phyloP scores from a whole-genome alignment of 2,797 vertebrate genomes.

The Chloroceryle inda region DNA sequence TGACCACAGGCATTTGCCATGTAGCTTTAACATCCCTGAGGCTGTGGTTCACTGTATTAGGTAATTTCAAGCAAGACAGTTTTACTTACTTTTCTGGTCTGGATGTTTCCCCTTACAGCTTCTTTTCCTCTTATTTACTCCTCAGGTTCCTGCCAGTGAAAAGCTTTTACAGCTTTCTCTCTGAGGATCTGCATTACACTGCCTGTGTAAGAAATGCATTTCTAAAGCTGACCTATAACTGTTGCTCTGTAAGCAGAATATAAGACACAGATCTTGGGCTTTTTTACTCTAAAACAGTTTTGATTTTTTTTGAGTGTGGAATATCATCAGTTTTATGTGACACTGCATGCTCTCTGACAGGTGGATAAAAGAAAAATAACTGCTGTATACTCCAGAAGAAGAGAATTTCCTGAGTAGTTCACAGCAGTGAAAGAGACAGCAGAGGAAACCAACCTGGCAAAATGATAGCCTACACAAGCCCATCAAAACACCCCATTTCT shows the following conservation, averaged over 20 bases:
- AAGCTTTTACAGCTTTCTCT: conserved; percentile 50
- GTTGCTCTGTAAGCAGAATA: conserved; percentile 57
- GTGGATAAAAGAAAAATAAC: conserved; percentile 27
- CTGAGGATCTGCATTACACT: background rate
- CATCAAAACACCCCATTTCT: background rate
- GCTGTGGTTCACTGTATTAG: conserved; percentile 17
- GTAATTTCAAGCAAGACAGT: conserved; percentile 53
- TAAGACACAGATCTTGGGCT: background rate
- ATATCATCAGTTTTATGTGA: conserved; percentile 5
- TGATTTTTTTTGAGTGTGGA: background rate
- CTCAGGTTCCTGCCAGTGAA: conserved; percentile 50
- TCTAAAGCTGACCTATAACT: conserved; percentile 53
- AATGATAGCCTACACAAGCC: background rate
- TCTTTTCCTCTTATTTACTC: conserved; percentile 75
- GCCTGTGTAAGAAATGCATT: conserved; percentile 32
- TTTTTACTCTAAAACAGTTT: background rate
- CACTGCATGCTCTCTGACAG: conserved; percentile 18
- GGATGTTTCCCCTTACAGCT: conserved; percentile 61
- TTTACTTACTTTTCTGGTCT: conserved; percentile 66
- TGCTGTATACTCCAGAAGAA: background rate
- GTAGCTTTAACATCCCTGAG: conserved; percentile 27
- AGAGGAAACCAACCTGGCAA: background rate
- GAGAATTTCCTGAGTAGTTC: background rate
- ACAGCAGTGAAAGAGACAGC: background rate
- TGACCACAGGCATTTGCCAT: background rate